Evolutionary conservation across 2,797 vertebrate species (phyloP), one percentile per base, ranked within the genome.

Genomic region (Triplophysa bombifrons): DNA sequence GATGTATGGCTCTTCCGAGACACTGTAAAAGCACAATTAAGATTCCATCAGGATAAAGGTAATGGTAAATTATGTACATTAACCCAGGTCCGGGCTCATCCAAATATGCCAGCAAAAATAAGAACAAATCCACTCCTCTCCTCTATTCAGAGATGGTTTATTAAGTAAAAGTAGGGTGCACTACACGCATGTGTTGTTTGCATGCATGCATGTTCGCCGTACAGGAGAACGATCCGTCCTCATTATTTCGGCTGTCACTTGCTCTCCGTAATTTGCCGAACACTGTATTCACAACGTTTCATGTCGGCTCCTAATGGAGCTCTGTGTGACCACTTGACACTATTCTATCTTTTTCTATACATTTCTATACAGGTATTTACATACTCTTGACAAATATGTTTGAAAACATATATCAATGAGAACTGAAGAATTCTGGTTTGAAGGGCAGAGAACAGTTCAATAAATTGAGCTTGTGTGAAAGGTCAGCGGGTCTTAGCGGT

Each of bases 1-100:
- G 92, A 93, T 92, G 85, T 92, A 94, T 93, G 83, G 85, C 89
- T 85, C 78, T 79, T 65, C 90, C 86, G 83, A 68, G 69, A 86
- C 63, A 76, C 87, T 14, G 71, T 86, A 89, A 90, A 93, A 89
- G 88, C 88, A 83, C 92, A 93, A 94, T 94, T 94, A 94, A 94
- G 93, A 94, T 94, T 92, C 93, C 89, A 91, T 93, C 93, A 93
- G 91, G 94, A 94, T 94, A 94, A 93, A 91, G 90, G 90, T 91
- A 91, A 90, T 91, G 89, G 90, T 92, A 92, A 94, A 94, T 94
- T 91, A 94, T 94, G 93, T 93, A 94, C 91, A 93, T 92, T 92
- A 93, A 91, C 87, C 82, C 91, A 90, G 78, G 82, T 78, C 84
- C 84, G 74, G 61, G 87, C 87, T 87, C 86, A 51, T 84, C 89